Evolutionary conservation across 1,140 invertebrate genomes (phyloP), one percentile per base, ranked within the genome.

Genomic region (Brachionus paranguensis): DNA sequence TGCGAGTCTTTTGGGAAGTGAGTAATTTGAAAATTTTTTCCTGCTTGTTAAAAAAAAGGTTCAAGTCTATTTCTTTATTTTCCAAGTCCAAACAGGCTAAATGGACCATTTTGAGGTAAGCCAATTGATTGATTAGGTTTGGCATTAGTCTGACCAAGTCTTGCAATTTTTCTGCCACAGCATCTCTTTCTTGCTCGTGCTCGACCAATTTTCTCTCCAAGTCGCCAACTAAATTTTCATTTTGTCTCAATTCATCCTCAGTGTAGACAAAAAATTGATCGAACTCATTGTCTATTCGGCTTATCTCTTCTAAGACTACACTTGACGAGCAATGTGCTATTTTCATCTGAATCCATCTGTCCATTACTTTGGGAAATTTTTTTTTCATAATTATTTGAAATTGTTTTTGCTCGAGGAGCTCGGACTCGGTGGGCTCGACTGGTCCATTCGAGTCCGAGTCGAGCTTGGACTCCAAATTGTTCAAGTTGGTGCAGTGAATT

Each of bases 301-400:
- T 53, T 27, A 81, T 41, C 43, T 81, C 53, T 5, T 60, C 53
- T 17, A 43, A 64, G 17, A 41, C 6, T 12, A 27, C 20, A 12
- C 33, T 29, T 11, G 78, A n/a, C 6, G 43, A 43, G 2, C 33
- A 20, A 81, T 41, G 10, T 0, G 29, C 78, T 24, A 81, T 24
- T 29, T 45, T 81, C 50, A 20, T 43, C n/a, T 68, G 53, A 29
- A 79, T 60, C 76, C 76, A 79, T 33, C 27, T 50, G 47, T 64
- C 55, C 76, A 79, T 79, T 24, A 43, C 50, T 64, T 79, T 79
- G 17, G 76, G 76, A 72, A 72, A 72, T 43, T 72, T 72, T 72
- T 47, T 72, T 72, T 72, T 72, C 68, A 72, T 72, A 17, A 72
- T 72, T 17, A 72, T 4, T 43, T 72, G 68, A 72, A 72, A 72